phyloP scores from a whole-genome alignment of 2,113 vertebrate species.

The Aegithalos caudatus region DNA sequence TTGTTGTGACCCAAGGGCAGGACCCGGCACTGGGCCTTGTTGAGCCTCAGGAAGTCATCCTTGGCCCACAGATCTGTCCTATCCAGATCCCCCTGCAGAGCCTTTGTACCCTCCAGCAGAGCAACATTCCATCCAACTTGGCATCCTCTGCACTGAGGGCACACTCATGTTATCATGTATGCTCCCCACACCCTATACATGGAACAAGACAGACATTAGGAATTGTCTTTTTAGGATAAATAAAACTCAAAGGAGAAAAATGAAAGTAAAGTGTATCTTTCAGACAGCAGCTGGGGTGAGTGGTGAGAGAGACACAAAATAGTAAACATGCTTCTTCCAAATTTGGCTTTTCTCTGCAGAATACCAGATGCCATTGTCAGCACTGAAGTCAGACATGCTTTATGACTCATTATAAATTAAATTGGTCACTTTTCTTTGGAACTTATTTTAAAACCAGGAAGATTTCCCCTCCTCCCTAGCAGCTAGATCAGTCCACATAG shows the following conservation, averaged over 20 bases:
- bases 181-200: neutral
- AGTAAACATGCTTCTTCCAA: neutral
- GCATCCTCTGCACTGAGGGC: neutral
- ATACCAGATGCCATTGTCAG: neutral
- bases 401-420: neutral
- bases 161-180: neutral
- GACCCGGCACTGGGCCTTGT: rapidly evolving
- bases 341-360: neutral
- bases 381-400: neutral
- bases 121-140: neutral
- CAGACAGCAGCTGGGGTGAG: neutral
- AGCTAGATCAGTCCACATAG: neutral
- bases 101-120: neutral
- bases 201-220: neutral
- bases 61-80: rapidly evolving
- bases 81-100: neutral
- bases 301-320: neutral
- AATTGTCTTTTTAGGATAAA: neutral
- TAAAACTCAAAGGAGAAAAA: neutral
- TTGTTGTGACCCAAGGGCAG: neutral
- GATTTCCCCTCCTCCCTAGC: rapidly evolving
- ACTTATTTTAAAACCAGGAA: neutral
- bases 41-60: rapidly evolving
- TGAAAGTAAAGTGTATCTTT: neutral
- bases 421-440: neutral